phyloP scores from a whole-genome alignment of 2,113 vertebrate species.

The human region DNA sequence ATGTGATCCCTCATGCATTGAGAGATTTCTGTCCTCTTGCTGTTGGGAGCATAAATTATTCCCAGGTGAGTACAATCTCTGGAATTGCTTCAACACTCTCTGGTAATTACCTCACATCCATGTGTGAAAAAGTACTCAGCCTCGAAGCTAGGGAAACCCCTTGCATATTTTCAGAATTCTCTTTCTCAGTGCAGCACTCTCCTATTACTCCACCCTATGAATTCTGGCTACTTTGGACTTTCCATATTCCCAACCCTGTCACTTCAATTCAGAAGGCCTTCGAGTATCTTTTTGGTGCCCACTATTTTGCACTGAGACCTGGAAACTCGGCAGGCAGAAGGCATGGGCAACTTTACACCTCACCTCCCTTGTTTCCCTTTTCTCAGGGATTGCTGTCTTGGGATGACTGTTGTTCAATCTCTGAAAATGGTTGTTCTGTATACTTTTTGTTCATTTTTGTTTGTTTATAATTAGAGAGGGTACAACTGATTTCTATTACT shows the following conservation, averaged over 20 bases:
- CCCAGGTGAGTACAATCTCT: not conserved
- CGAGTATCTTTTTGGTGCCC: not conserved
- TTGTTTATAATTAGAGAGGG: not conserved
- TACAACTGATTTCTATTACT: not conserved
- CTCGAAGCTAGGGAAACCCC: not conserved
- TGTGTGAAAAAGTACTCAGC: not conserved
- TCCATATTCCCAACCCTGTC: not conserved
- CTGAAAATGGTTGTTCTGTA: not conserved
- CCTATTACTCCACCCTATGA: not conserved
- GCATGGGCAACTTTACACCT: not conserved
- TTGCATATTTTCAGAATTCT: not conserved
- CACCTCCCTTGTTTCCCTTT: not conserved
- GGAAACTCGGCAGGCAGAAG: not conserved
- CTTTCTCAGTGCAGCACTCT: not conserved
- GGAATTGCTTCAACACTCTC: not conserved
- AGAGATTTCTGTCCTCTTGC: not conserved
- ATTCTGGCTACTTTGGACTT: not conserved
- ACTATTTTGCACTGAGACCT: not conserved
- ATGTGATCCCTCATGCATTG: not conserved
- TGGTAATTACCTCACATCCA: not conserved
- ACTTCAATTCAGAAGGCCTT: not conserved
- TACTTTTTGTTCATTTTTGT: not conserved
- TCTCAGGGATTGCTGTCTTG: not conserved
- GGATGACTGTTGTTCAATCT: not conserved
- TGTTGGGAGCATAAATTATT: not conserved